phyloP scores from a whole-genome alignment of 35 echinoderm and acorn worm species.

The Lytechinus variegatus region DNA sequence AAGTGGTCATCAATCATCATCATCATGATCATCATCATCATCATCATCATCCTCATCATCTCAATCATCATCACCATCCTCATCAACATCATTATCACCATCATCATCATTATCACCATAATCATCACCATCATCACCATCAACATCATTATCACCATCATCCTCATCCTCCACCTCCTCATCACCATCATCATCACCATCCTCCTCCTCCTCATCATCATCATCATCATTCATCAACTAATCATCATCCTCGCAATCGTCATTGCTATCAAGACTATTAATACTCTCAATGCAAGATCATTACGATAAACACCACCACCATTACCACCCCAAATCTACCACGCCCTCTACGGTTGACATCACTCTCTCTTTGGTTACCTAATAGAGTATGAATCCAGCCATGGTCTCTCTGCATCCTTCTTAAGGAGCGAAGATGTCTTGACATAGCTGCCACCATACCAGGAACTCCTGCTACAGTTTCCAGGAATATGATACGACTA shows the following conservation, averaged over 20 bases:
- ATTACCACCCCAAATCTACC: not conserved
- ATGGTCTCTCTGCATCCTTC: conserved; percentile 86
- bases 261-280: not conserved
- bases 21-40: too few species aligned
- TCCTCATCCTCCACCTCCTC: not conserved
- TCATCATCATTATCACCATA: too few species aligned
- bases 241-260: not conserved
- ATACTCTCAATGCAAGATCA: not conserved
- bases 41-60: too few species aligned
- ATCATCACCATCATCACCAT: too few species aligned
- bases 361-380: conserved; percentile 55
- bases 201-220: not conserved
- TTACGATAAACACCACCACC: not conserved
- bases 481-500: conserved; percentile 92
- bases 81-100: too few species aligned
- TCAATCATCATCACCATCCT: too few species aligned
- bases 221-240: not conserved
- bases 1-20: too few species aligned
- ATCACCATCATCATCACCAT: not conserved
- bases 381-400: conserved; percentile 96
- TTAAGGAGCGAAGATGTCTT: conserved; percentile 80
- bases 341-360: not conserved
- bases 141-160: too few species aligned
- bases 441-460: conserved; percentile 95
- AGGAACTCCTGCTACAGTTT: conserved; percentile 93